Conservation (phyloP, 1,140 invertebrate genomes). For the Arctopsyche grandis region DNA sequence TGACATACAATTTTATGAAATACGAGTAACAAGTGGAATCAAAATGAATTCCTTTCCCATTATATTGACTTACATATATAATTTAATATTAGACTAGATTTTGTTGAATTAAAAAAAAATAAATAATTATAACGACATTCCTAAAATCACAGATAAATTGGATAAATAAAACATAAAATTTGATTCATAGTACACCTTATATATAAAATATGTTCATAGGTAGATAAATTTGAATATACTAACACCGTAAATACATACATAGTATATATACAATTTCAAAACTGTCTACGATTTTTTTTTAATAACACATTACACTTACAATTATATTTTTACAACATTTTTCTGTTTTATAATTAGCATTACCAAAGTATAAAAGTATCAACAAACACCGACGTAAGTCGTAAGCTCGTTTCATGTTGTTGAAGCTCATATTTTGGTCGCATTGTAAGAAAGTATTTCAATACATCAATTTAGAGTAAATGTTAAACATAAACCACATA, state of each 20-base stretch:
- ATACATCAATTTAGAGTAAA: no score
- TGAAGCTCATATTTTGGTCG: constrained; percentile 15
- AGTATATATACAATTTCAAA: background rate
- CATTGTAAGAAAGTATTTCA: background rate
- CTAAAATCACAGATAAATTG: background rate
- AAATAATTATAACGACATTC: background rate
- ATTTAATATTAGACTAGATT: background rate
- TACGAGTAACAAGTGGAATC: no score
- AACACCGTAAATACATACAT: background rate
- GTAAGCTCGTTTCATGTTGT: constrained; percentile 13
- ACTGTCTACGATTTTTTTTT: background rate
- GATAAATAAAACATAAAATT: background rate
- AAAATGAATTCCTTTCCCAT: no score
- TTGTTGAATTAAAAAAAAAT: background rate
- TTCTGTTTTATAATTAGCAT: background rate
- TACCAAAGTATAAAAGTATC: constrained; percentile 18
- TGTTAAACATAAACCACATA: no score
- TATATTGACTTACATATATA: no score
- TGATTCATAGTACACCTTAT: background rate
- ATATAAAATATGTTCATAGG: background rate
- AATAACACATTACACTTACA: background rate
- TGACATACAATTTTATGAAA: no score
- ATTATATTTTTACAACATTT: background rate
- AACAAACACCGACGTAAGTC: background rate
- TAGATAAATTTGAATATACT: background rate